Conservation (phyloP, 2,113 vertebrate species). For the Thamnophis sirtalis region DNA sequence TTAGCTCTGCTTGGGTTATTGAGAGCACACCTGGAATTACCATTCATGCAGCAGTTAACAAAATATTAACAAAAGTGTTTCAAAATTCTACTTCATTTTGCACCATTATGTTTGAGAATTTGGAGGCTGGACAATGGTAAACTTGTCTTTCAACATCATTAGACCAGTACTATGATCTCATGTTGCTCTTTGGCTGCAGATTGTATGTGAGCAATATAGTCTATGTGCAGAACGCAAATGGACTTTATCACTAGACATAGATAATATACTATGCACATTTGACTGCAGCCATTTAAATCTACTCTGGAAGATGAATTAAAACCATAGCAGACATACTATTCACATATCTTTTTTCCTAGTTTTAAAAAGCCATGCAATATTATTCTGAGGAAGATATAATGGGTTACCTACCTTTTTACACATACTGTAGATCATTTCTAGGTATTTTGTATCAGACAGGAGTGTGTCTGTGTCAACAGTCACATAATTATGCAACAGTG, state of each 20-base stretch:
- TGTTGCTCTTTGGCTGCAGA: constrained; percentile 67
- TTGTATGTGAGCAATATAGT: constrained; percentile 65
- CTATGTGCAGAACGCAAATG: constrained; percentile 70
- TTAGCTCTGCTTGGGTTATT: neutral
- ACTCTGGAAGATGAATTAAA: neutral
- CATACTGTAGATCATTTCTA: constrained; percentile 99
- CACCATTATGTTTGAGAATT: constrained; percentile 62
- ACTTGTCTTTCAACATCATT: constrained; percentile 65
- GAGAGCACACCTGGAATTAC: neutral
- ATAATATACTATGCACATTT: constrained; percentile 70
- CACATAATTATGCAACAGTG: constrained; percentile 97
- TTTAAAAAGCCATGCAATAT: neutral
- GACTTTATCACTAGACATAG: constrained; percentile 70
- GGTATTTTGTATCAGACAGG: constrained; percentile 94
- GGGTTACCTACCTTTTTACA: constrained; percentile 90
- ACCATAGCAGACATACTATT: neutral
- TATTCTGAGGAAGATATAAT: neutral
- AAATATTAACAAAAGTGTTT: neutral
- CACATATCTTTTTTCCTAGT: neutral
- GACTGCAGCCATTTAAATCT: constrained; percentile 55
- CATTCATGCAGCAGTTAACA: neutral
- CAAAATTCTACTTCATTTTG: neutral
- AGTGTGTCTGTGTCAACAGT: constrained; percentile 96
- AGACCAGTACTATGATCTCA: constrained; percentile 81
- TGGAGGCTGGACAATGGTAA: constrained; percentile 74